A percentile compares a stretch with the other conserved stretches of the same genome.
Conservation (phyloP, 2,888 invertebrate species). For the Drosophila rubida region DNA sequence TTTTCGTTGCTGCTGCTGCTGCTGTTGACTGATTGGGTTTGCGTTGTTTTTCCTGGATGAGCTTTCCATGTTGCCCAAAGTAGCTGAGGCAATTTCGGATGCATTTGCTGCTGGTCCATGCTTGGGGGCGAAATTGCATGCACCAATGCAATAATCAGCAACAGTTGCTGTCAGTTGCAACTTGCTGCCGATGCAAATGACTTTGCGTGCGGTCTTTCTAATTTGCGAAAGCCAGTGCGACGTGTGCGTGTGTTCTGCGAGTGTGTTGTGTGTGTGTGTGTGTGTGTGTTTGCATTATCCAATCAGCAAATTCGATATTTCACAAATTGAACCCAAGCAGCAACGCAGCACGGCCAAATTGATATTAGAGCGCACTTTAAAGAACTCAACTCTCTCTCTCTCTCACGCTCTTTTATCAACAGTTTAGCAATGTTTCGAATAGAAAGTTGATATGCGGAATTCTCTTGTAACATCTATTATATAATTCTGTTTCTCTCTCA, state of each 20-base stretch:
- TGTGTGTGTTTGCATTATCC: neutral
- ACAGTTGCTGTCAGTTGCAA: conserved; percentile 48
- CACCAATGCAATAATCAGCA: conserved; percentile 51
- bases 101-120: conserved; percentile 6
- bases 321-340: neutral
- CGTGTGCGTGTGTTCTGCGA: neutral
- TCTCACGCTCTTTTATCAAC: too few species aligned
- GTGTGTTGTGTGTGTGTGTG: neutral
- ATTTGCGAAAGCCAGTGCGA: conserved; percentile 18
- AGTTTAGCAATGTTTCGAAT: too few species aligned
- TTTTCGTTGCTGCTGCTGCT: conserved; percentile 22
- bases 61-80: conserved; percentile 5
- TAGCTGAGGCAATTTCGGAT: conserved; percentile 39
- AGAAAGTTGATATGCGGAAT: too few species aligned
- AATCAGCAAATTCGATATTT: conserved; percentile 1
- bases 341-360: neutral
- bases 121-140: conserved; percentile 32
- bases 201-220: conserved; percentile 19
- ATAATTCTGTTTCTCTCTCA: too few species aligned
- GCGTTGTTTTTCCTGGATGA: conserved; percentile 6
- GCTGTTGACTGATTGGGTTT: conserved; percentile 30
- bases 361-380: neutral
- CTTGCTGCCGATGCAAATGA: conserved; percentile 26
- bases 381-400: neutral
- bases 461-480: too few species aligned